Conservation (phyloP, 2,797 vertebrate species). For the Gobionotothen gibberifrons region DNA sequence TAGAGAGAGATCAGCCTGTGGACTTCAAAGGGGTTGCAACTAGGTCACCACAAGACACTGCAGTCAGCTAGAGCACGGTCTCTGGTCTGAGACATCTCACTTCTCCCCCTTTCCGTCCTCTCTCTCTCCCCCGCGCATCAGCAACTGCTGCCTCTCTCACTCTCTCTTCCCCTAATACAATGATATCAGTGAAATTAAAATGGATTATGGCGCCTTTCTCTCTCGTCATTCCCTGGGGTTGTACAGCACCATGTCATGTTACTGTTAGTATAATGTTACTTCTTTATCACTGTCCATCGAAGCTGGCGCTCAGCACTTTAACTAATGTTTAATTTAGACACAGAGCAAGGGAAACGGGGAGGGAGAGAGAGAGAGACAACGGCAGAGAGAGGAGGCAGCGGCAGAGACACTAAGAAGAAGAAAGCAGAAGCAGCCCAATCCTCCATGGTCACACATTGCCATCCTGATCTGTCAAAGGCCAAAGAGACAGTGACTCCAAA, state of each 20-base stretch:
- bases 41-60: constrained; percentile 85
- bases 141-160: constrained; percentile 16
- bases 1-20: constrained; percentile 84
- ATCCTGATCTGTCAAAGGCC: constrained; percentile 65
- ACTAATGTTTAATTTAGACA: constrained; percentile 74
- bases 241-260: constrained; percentile 73
- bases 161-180: constrained; percentile 54
- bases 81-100: constrained; percentile 82
- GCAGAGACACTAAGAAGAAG: constrained; percentile 42
- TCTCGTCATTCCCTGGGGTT: constrained; percentile 70
- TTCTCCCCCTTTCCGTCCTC: constrained; percentile 38
- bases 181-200: constrained; percentile 80
- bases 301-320: constrained; percentile 71
- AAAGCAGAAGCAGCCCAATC: constrained; percentile 60
- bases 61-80: constrained; percentile 79
- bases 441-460: constrained; percentile 63
- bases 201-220: constrained; percentile 71
- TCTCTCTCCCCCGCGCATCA: neutral
- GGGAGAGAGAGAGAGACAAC: constrained; percentile 38
- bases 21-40: constrained; percentile 89
- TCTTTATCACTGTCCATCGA: constrained; percentile 70
- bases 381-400: constrained; percentile 7
- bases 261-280: constrained; percentile 74
- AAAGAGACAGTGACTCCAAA: constrained; percentile 65
- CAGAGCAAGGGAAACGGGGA: constrained; percentile 34